Evolutionary conservation across 2,888 invertebrate genomes (phyloP).

Genomic region (Parnassius apollo): DNA sequence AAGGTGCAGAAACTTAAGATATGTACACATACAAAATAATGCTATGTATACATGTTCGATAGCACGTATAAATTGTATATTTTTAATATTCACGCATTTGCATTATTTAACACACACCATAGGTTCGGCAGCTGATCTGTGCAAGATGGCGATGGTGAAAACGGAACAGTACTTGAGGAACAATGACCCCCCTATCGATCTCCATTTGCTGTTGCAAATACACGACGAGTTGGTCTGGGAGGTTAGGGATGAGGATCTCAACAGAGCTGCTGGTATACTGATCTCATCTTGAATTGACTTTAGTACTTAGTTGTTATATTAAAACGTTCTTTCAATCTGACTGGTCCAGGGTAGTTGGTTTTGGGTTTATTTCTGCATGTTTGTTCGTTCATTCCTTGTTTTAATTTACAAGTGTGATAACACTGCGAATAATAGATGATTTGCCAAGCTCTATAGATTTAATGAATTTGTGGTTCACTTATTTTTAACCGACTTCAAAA

Average conservation of each 20-base stretch:
- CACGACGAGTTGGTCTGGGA: constrained; percentile 80
- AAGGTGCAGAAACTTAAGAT: too few relatives aligned
- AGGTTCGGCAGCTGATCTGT: constrained; percentile 77
- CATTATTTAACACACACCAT: background rate
- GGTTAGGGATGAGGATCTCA: constrained; percentile 43
- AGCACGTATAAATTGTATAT: background rate
- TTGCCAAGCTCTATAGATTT: too few relatives aligned
- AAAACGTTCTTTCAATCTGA: too few relatives aligned
- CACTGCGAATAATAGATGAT: too few relatives aligned
- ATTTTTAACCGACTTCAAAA: too few relatives aligned
- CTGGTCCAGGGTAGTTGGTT: too few relatives aligned
- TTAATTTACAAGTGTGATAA: too few relatives aligned
- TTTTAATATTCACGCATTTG: background rate
- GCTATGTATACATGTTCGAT: background rate
- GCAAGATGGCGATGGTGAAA: constrained; percentile 70
- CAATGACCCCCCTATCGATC: constrained; percentile 30
- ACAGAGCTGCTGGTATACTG: constrained; percentile 46
- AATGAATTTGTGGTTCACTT: too few relatives aligned
- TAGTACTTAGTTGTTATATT: too few relatives aligned
- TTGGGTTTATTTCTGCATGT: too few relatives aligned
- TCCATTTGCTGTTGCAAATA: constrained; percentile 67
- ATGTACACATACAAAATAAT: too few relatives aligned
- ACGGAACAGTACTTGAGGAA: constrained; percentile 40
- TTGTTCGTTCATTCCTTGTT: too few relatives aligned
- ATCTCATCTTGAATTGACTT: background rate